phyloP scores from a whole-genome alignment of 2,113 vertebrate genomes.

The Prolemur simus region DNA sequence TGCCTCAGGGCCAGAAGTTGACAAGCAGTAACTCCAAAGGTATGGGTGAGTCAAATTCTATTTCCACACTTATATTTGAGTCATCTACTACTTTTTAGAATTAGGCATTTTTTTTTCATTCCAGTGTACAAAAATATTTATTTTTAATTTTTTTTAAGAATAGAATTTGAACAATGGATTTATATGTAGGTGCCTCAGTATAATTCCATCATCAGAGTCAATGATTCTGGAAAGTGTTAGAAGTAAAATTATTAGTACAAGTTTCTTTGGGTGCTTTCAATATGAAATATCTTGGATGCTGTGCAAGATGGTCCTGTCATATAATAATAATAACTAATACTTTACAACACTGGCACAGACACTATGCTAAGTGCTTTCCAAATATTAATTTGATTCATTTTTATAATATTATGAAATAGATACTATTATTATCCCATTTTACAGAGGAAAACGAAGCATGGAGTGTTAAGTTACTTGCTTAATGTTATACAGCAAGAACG shows the following conservation, averaged over 20 bases:
- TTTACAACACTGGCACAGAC: neutral
- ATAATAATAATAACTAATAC: neutral
- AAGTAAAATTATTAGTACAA: constrained; percentile 33
- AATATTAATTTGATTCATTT: neutral
- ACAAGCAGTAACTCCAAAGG: neutral
- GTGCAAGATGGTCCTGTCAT: neutral
- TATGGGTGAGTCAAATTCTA: neutral
- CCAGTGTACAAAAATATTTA: neutral
- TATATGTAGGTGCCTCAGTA: neutral
- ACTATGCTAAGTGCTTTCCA: constrained; percentile 27
- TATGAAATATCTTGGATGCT: constrained; percentile 7
- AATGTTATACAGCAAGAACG: neutral
- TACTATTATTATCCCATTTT: neutral
- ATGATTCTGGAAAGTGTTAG: neutral
- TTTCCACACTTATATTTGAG: neutral
- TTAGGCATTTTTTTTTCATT: neutral
- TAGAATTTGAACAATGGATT: neutral
- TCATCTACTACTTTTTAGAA: neutral
- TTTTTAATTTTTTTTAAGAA: neutral
- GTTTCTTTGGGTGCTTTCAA: neutral
- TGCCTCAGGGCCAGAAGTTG: neutral
- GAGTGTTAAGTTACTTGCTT: constrained; percentile 5
- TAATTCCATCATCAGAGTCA: neutral
- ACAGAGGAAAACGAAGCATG: neutral
- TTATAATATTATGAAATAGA: neutral